Evolutionary conservation across 2,113 vertebrate genomes (phyloP), one percentile per base, ranked within the genome.

Genomic region (Pseudopodoces humilis): DNA sequence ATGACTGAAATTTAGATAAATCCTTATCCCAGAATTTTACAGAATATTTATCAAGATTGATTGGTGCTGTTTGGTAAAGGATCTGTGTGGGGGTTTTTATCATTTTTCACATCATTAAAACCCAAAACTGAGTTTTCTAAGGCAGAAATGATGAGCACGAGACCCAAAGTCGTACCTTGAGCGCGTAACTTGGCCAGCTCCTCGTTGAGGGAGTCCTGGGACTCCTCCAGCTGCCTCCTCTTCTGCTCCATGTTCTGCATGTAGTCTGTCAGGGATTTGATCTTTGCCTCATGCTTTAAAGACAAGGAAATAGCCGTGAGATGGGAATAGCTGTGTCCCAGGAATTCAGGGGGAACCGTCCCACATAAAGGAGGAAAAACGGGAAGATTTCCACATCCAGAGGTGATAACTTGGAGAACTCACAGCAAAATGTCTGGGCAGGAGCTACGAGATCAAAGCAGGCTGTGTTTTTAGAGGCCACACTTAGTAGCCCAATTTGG

Each of bases 171-270:
- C 1, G 44, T 97, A 99, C 98, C 98, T 97, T 99, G 99, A 62
- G 98, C 99, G 0, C 98, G 98, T 47, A 99, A 96, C 75, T 98
- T 99, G 84, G 98, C 98, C 74, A 99, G 97, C 68, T 99, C 98
- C 88, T 99, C 99, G 0, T 97, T 98, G 65, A 99, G 98, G 1
- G 98, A 98, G 74, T 99, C 99, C 95, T 99, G 99, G 35, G 97
- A 98, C 96, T 99, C 98, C 89, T 99, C 99, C 97, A 99, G 98
- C 90, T 99, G 98, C 81, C 99, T 98, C 96, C 98, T 98, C 98
- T 98, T 98, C 97, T 99, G 99, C 90, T 99, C 99, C 98, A 99
- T 98, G 88, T 99, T 99, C 95, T 99, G 99, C 98, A 99, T 98
- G 97, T 99, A 99, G 97, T 99, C 99, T 1, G 98, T 99, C 92